phyloP scores from a whole-genome alignment of 2,888 invertebrate genomes.

The Cheilosia grossa region DNA sequence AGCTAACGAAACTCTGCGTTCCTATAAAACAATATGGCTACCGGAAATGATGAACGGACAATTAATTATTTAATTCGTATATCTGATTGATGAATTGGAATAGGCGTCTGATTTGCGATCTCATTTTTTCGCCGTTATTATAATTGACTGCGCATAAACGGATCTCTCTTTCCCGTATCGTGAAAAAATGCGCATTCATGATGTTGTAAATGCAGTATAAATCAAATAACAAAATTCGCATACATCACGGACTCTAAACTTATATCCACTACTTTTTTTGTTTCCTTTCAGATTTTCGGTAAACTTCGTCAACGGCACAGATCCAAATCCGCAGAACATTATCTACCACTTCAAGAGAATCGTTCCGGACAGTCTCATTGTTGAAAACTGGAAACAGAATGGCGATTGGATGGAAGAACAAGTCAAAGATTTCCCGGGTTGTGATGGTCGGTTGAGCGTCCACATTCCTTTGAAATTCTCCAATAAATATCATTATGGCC shows the following conservation, averaged over 20 bases:
- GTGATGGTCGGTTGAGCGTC: conserved; percentile 78
- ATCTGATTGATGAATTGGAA: no score
- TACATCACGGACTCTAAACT: conserved; percentile 16
- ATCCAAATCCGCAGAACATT: conserved; percentile 78
- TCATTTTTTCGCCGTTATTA: no score
- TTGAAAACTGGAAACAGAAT: conserved; percentile 80
- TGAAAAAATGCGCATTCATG: no score
- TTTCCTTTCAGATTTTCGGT: conserved; percentile 80
- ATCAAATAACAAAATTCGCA: background rate
- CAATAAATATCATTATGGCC: conserved; percentile 44
- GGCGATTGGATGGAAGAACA: conserved; percentile 80
- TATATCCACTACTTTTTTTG: conserved; percentile 17
- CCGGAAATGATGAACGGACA: no score
- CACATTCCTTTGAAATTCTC: conserved; percentile 61
- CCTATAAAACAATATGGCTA: no score
- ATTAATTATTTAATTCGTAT: no score
- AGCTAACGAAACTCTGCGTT: no score
- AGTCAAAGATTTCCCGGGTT: conserved; percentile 66
- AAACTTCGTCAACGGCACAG: conserved; percentile 80
- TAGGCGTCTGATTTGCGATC: no score
- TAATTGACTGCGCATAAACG: no score
- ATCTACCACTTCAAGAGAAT: conserved; percentile 82
- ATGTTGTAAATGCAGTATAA: background rate
- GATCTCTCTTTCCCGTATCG: no score
- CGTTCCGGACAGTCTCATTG: conserved; percentile 77